Percentiles rank a stretch among this genome's conserved stretches.
These are phyloP conservation scores for Serrognathus titanus DNA, from an alignment of 2,888 invertebrate genomes.

Conservation along the genomic window DNA sequence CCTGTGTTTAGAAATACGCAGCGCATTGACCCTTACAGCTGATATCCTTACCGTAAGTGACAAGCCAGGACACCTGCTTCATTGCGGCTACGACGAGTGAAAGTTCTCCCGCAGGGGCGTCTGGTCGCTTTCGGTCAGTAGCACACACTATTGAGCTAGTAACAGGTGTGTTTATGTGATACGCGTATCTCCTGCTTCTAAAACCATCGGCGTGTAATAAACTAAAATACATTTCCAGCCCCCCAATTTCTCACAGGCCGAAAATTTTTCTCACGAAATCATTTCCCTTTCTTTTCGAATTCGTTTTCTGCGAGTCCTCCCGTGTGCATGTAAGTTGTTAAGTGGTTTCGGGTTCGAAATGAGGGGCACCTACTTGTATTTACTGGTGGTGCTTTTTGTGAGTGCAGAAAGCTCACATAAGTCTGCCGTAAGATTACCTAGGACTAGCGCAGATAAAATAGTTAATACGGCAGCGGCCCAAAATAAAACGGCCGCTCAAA, in stretches of 20 bases:
- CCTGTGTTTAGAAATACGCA: conserved; percentile 14
- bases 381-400: conserved; percentile 34
- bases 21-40: conserved; percentile 27
- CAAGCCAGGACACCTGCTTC: conserved; percentile 28
- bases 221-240: not conserved
- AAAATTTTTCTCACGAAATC: not conserved
- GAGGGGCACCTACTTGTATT: conserved; percentile 41
- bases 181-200: not conserved
- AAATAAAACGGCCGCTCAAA: conserved; percentile 43
- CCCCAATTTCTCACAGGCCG: not conserved
- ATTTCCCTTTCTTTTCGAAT: not conserved
- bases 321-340: conserved; percentile 13
- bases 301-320: not conserved
- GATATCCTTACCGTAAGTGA: conserved; percentile 21
- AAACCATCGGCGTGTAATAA: not conserved
- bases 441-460: conserved; percentile 59
- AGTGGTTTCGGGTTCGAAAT: conserved; percentile 23
- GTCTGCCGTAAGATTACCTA: conserved; percentile 54
- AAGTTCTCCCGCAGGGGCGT: conserved; percentile 34
- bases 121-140: conserved; percentile 39
- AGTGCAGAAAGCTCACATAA: conserved; percentile 40
- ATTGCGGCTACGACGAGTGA: conserved; percentile 24
- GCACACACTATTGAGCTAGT: conserved; percentile 41
- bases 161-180: conserved; percentile 31
- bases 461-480: conserved; percentile 47